Base-by-base conservation (phyloP, 2,888 invertebrate genomes). In the Microdon myrmicae region DNA sequence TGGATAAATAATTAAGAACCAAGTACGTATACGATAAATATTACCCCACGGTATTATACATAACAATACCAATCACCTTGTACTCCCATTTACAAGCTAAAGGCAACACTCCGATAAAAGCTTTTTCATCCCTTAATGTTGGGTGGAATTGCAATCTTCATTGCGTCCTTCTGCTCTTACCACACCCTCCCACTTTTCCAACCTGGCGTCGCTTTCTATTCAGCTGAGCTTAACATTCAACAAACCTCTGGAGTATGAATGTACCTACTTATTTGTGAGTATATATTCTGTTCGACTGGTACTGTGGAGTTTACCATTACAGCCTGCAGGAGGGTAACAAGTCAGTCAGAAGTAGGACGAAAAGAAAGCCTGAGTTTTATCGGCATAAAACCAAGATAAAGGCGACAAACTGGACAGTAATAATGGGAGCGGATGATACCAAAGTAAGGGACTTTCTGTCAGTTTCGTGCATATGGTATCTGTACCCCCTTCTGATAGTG, bases 391-490 rank as follows among this genome's bases (percentile, higher is more conserved):
- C 19, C 39, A 19, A 4, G 26, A 17, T 47, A 34, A 64, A 45
- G 37, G 58, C 64, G 51, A 41, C 53, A 45, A 58, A 56, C 64
- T 56, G 64, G 58, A 64, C 58, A 35, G 58, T 51, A 43, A 14
- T 64, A 47, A 64, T 64, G 64, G 64, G 64, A 51, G 51, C 53
- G 43, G 64, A 64, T 58, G 56, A 58, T n/a, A n/a, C 41, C 31
- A 43, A 58, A 64, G 64, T 58, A 64, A 34, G 64, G 64, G 53
- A 37, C 43, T 51, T 45, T 1, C 28, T 23, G 20, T 26, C 5
- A 28, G 25, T 6, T 14, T 12, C 23, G 20, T 17, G 38, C 29
- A 17, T 29, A 38, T 37, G 10, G 16, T 38, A 39, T 10, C 29
- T 43, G 47, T 5, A 25, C 14, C 23, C 13, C 19, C 10, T 23